Conservation (phyloP, 2,888 invertebrate genomes). For the Helleia helle region DNA sequence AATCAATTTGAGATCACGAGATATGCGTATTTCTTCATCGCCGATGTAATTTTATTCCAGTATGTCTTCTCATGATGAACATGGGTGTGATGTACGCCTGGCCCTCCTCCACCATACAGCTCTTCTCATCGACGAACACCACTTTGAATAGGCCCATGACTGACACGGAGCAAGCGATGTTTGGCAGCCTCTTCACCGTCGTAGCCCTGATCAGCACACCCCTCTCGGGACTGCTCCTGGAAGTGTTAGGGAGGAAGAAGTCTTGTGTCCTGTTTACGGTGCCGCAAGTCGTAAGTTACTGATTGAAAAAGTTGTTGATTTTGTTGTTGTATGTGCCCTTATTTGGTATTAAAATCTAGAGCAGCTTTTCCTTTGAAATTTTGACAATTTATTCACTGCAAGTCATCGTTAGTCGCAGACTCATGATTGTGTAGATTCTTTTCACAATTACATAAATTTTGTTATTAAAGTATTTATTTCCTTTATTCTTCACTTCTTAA, state of each 20-base stretch:
- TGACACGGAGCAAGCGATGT: slow-evolving; percentile 30
- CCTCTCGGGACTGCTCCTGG: slow-evolving; percentile 30
- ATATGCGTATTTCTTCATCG: too few relatives aligned
- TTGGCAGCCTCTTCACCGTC: slow-evolving; percentile 33
- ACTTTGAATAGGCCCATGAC: slow-evolving; percentile 31
- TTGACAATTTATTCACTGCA: too few relatives aligned
- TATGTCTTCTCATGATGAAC: slow-evolving; percentile 35
- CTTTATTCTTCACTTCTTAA: too few relatives aligned
- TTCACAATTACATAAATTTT: too few relatives aligned
- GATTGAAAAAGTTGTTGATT: too few relatives aligned
- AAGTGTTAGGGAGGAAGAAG: slow-evolving; percentile 32
- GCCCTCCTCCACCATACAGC: slow-evolving; percentile 44
- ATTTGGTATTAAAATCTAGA: too few relatives aligned
- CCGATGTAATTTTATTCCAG: slow-evolving; percentile 37
- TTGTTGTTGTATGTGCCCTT: too few relatives aligned
- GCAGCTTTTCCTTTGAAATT: too few relatives aligned
- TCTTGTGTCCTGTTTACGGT: slow-evolving; percentile 24
- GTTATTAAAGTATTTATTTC: too few relatives aligned
- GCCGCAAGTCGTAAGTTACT: slow-evolving; percentile 18
- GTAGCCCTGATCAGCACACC: slow-evolving; percentile 32
- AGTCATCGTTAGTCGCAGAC: too few relatives aligned
- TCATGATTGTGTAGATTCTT: too few relatives aligned
- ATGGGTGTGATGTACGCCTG: slow-evolving; percentile 42
- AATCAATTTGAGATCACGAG: too few relatives aligned
- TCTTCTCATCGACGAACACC: slow-evolving; percentile 37